phyloP scores from a whole-genome alignment of 2,888 invertebrate genomes.

The Lottia gigantea region DNA sequence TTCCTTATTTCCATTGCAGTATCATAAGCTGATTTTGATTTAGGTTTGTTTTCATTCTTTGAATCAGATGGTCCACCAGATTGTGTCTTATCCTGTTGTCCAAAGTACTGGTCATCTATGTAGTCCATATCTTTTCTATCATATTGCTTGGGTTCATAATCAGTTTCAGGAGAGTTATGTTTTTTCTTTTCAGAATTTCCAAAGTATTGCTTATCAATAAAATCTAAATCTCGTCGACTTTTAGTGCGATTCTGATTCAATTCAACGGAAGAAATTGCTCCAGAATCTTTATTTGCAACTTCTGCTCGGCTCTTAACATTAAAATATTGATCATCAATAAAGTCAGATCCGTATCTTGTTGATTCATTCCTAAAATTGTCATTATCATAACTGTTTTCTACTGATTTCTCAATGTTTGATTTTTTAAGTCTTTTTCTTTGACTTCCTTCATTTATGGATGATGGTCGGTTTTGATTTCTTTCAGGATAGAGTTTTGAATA shows the following conservation, averaged over 20 bases:
- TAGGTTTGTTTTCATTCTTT: conserved; percentile 9
- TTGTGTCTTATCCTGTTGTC: not conserved
- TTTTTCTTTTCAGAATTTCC: not conserved
- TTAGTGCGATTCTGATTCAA: not conserved
- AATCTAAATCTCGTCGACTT: not conserved
- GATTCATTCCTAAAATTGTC: too few relatives aligned
- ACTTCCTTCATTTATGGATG: too few relatives aligned
- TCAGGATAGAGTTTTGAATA: not conserved
- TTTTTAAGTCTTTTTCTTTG: too few relatives aligned
- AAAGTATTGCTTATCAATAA: conserved; percentile 31
- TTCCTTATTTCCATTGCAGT: conserved; percentile 43
- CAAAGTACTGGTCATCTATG: conserved; percentile 29
- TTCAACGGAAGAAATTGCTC: not conserved
- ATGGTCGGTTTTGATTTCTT: too few relatives aligned
- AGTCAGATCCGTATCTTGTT: not conserved
- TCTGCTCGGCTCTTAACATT: not conserved
- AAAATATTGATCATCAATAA: conserved; percentile 5
- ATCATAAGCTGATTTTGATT: conserved; percentile 41
- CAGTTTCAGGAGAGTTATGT: not conserved
- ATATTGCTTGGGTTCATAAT: conserved; percentile 6
- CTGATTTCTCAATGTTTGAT: too few relatives aligned
- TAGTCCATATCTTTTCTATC: conserved; percentile 16
- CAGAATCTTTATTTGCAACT: not conserved
- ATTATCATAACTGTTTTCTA: too few relatives aligned
- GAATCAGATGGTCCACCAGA: not conserved